phyloP scores from a whole-genome alignment of 2,888 invertebrate species.

The Orthosia incerta region DNA sequence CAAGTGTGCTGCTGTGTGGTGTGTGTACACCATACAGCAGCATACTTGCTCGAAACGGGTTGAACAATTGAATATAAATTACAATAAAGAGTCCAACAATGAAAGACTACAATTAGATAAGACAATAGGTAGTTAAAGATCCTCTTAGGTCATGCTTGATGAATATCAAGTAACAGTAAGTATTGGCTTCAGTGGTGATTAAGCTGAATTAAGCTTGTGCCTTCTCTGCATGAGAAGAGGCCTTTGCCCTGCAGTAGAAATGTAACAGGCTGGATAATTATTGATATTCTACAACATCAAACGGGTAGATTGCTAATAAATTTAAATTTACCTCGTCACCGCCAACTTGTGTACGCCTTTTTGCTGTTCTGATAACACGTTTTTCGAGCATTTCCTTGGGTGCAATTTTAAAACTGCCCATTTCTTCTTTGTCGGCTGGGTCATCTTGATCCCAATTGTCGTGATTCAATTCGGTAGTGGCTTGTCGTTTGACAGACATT shows the following conservation, averaged over 20 bases:
- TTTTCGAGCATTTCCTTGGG: slow-evolving; percentile 93
- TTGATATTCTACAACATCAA: no score
- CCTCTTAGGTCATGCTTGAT: background rate
- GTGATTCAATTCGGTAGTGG: slow-evolving; percentile 94
- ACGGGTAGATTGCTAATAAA: background rate
- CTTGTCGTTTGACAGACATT: slow-evolving; percentile 94
- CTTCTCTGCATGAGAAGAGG: no score
- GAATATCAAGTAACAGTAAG: background rate
- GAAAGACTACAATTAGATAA: background rate
- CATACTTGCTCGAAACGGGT: no score
- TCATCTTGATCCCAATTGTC: slow-evolving; percentile 97
- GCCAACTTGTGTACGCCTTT: slow-evolving; percentile 88
- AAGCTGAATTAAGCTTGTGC: no score
- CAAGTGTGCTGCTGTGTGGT: no score
- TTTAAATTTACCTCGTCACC: slow-evolving; percentile 66
- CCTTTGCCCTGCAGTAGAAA: no score
- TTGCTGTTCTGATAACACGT: slow-evolving; percentile 95
- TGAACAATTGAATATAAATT: no score
- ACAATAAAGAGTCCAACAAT: background rate
- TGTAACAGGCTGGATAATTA: no score
- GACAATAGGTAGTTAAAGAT: background rate
- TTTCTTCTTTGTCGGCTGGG: slow-evolving; percentile 92
- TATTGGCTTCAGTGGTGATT: no score
- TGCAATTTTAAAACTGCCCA: slow-evolving; percentile 93
- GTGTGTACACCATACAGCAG: no score